Evolutionary conservation across 1,140 invertebrate genomes (phyloP), one percentile per base, ranked within the genome.

Genomic region (Plectrocnemia conspersa): DNA sequence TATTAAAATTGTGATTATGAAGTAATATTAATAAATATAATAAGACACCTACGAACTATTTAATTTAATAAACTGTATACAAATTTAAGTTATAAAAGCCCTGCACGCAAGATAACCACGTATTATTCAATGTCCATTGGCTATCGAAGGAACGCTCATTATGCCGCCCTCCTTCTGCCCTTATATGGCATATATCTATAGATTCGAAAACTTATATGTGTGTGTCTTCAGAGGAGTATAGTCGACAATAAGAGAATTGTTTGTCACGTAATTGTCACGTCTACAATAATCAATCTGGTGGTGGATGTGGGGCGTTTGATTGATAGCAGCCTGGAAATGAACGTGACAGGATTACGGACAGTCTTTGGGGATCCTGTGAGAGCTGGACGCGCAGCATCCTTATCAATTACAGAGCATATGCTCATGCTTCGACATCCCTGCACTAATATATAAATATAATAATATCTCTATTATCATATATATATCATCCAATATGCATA

Each of bases 71-170:
- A n/a, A n/a, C n/a, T n/a, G 2, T 3, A 10, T 13, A 32, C 16
- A 15, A 32, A 3, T 49, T 32, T 36, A 18, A 33, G 7, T 55
- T 40, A 47, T 40, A 53, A 58, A 58, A 23, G 33, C 42, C 42
- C 49, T 22, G 53, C 44, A 48, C 15, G 10, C 16, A 50, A 50
- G 22, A 38, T 22, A 11, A 1, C 11, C 7, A 27, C 23, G 13
- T 41, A 46, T 52, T 57, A 46, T 25, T 52, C 40, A 47, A 47
- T 41, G 53, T 54, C 47, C 48, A 52, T 52, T 48, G 58, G 47
- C 47, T 46, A 59, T 59, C 53, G 58, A 44, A 23, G 47, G 47
- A 53, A 42, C 33, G 33, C 42, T 48, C 53, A 59, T 59, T 59
- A 59, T 55, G 40, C 52, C 53, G 27, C 58, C 53, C 57, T 36